A percentile compares a stretch with the other conserved stretches of the same genome.
Evolutionary conservation across 2,888 invertebrate genomes (phyloP).

Genomic region (Neria commutata): DNA sequence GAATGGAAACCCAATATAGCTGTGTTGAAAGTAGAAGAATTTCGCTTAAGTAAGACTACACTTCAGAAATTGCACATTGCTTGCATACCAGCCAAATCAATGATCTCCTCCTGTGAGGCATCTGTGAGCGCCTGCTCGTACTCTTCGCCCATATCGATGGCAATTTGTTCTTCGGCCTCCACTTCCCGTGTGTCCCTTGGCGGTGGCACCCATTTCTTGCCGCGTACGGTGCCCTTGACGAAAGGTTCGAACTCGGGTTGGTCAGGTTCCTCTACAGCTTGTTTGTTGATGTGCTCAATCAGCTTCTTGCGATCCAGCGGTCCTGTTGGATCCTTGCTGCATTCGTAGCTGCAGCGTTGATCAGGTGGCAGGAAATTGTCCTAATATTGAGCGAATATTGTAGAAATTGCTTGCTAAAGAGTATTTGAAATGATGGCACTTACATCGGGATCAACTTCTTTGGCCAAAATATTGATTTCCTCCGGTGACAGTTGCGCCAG

Average conservation of each 20-base stretch:
- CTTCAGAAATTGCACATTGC: conserved; percentile 7
- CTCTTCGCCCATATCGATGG: conserved; percentile 92
- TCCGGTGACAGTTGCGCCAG: conserved; percentile 91
- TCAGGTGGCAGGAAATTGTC: conserved; percentile 96
- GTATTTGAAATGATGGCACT: conserved; percentile 62
- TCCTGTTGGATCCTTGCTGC: conserved; percentile 93
- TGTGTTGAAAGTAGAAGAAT: conserved; percentile 54
- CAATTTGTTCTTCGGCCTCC: conserved; percentile 89
- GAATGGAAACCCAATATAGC: conserved; percentile 99
- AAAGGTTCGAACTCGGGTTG: conserved; percentile 94
- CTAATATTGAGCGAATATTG: conserved; percentile 63
- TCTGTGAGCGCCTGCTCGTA: conserved; percentile 87
- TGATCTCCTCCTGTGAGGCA: conserved; percentile 95
- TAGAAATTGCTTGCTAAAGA: not conserved
- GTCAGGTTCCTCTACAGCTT: conserved; percentile 97
- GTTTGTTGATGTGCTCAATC: conserved; percentile 96
- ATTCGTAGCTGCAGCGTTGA: conserved; percentile 95
- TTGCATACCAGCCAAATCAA: conserved; percentile 88
- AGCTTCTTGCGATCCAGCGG: conserved; percentile 93
- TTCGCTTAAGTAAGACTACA: not conserved
- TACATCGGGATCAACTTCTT: conserved; percentile 99
- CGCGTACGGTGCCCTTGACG: conserved; percentile 87
- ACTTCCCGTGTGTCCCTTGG: conserved; percentile 74
- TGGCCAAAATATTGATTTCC: conserved; percentile 95
- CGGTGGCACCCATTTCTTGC: conserved; percentile 90